These are phyloP conservation scores for Siderastrea siderea DNA, from an alignment of 92 coral and sea anemone genomes.

Conservation along the genomic window DNA sequence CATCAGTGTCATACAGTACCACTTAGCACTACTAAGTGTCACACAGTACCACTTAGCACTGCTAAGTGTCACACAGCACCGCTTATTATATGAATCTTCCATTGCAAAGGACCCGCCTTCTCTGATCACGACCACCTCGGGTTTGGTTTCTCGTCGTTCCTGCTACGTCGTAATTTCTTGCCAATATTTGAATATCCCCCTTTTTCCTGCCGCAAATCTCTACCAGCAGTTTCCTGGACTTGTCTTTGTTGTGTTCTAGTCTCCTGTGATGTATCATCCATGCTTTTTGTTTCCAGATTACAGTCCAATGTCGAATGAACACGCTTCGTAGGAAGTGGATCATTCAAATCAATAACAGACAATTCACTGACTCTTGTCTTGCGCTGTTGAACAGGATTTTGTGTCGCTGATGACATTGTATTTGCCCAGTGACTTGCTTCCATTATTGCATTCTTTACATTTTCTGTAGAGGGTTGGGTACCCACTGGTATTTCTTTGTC, in stretches of 20 bases:
- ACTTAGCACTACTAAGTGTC: no score
- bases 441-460: conserved; percentile 1
- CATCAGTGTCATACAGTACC: no score
- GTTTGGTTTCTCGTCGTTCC: conserved; percentile 17
- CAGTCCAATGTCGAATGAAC: background rate
- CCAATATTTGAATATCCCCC: conserved; percentile 7
- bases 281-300: conserved; percentile 10
- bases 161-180: conserved; percentile 1
- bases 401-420: conserved; percentile 17
- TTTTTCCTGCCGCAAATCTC: conserved; percentile 11
- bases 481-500: background rate
- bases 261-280: conserved; percentile 17
- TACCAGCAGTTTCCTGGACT: background rate
- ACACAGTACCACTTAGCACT: no score
- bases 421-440: conserved; percentile 24
- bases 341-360: conserved; percentile 65
- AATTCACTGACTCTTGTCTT: conserved; percentile 71
- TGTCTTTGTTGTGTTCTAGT: conserved; percentile 22
- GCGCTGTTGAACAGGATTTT: conserved; percentile 26
- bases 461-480: conserved; percentile 18
- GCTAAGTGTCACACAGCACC: no score
- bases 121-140: conserved; percentile 3
- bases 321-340: conserved; percentile 52
- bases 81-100: no score
- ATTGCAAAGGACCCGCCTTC: conserved; percentile 3